These are phyloP conservation scores for Heliopora coerulea DNA, from an alignment of 92 coral and sea anemone species.

Conservation along the genomic window DNA sequence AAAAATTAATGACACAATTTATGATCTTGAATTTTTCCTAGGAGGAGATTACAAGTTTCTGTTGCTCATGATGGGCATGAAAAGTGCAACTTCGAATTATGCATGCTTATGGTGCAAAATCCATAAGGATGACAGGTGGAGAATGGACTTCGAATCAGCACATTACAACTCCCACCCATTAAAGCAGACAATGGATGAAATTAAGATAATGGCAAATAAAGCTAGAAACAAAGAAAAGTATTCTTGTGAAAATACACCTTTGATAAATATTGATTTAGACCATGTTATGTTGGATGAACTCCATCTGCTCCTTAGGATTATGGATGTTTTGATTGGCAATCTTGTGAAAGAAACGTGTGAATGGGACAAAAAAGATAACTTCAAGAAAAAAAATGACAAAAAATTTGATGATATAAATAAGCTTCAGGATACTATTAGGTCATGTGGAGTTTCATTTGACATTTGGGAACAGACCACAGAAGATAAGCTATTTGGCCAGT, in stretches of 20 bases:
- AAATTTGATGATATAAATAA: constrained; percentile 35
- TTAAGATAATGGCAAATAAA: constrained; percentile 20
- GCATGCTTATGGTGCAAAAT: constrained; percentile 53
- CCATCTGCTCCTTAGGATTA: constrained; percentile 51
- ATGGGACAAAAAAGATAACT: constrained; percentile 44
- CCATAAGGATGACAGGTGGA: constrained; percentile 46
- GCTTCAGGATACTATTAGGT: constrained; percentile 30
- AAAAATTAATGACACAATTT: neutral
- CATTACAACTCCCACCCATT: constrained; percentile 1
- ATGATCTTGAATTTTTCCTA: constrained; percentile 39
- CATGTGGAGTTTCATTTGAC: constrained; percentile 47
- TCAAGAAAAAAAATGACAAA: constrained; percentile 33
- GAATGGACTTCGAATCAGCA: constrained; percentile 23
- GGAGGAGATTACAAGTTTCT: constrained; percentile 55
- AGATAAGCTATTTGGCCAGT: constrained; percentile 33
- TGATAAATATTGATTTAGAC: constrained; percentile 48
- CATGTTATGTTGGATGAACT: constrained; percentile 53
- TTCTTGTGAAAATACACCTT: constrained; percentile 45
- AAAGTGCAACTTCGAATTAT: constrained; percentile 49
- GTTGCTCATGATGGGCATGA: constrained; percentile 20
- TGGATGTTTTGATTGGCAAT: constrained; percentile 42
- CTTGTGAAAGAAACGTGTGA: constrained; percentile 33
- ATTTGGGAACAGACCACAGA: constrained; percentile 49
- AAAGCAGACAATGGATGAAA: constrained; percentile 44
- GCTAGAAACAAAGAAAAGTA: constrained; percentile 42